These are phyloP conservation scores for Sardinella longiceps DNA, from an alignment of 2,797 vertebrate species.

Conservation along the genomic window DNA sequence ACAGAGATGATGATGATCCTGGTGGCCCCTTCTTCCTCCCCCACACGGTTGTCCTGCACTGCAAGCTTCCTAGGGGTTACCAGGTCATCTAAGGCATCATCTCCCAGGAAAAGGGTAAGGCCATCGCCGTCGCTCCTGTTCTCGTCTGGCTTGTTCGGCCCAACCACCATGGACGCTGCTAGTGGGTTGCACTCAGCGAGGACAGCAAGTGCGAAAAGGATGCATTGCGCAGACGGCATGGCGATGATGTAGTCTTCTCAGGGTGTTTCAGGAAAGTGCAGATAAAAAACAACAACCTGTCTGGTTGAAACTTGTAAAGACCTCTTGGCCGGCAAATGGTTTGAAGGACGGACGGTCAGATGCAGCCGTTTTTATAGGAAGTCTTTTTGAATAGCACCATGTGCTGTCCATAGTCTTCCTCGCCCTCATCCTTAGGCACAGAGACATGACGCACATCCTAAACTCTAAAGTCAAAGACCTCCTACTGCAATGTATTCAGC, in stretches of 20 bases:
- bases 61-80: slow-evolving; percentile 67
- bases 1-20: slow-evolving; percentile 71
- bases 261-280: too few species aligned
- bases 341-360: neutral
- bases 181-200: slow-evolving; percentile 78
- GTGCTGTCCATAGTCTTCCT: neutral
- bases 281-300: neutral
- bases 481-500: neutral
- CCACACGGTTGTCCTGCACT: slow-evolving; percentile 66
- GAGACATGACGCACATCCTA: neutral
- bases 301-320: neutral
- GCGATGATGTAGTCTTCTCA: slow-evolving; percentile 15
- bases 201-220: slow-evolving; percentile 79
- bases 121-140: slow-evolving; percentile 61
- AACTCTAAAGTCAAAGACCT: neutral
- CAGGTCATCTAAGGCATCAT: slow-evolving; percentile 61
- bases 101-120: slow-evolving; percentile 65
- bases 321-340: neutral
- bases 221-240: slow-evolving; percentile 71
- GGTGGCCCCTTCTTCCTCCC: slow-evolving; percentile 69
- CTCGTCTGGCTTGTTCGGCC: slow-evolving; percentile 73
- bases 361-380: neutral
- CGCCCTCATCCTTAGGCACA: neutral
- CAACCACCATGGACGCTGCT: slow-evolving; percentile 71
- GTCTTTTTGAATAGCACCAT: neutral